A percentile compares a stretch with the other conserved stretches of the same genome.
phyloP scores from a whole-genome alignment of 1,140 invertebrate species.

The Rhagoletis zephyria region DNA sequence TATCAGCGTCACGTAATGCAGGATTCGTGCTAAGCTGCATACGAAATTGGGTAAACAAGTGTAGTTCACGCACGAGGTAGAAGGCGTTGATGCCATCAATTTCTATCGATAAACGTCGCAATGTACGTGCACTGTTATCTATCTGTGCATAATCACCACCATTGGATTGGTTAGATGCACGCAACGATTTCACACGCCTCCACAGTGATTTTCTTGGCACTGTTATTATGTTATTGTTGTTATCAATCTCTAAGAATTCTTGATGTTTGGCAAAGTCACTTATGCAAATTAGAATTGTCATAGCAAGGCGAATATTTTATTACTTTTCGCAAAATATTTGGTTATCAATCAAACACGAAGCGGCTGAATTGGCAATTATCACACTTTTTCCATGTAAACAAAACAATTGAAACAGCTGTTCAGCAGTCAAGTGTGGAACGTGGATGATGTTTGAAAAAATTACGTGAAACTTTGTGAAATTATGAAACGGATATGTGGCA shows the following conservation, averaged over 20 bases:
- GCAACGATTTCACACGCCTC: not conserved
- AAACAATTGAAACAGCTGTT: not conserved
- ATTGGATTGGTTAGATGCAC: not conserved
- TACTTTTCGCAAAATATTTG: not conserved
- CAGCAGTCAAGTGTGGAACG: slow-evolving; percentile 1
- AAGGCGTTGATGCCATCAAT: slow-evolving; percentile 66
- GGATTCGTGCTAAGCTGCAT: slow-evolving; percentile 56
- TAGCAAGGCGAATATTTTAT: not conserved
- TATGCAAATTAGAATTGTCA: slow-evolving; percentile 14
- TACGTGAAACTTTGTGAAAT: not conserved
- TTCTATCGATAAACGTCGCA: slow-evolving; percentile 57
- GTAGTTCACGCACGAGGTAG: slow-evolving; percentile 64
- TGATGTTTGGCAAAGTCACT: not conserved
- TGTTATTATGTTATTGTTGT: not conserved
- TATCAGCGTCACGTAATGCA: slow-evolving; percentile 58
- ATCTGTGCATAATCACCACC: not conserved
- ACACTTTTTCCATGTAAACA: slow-evolving; percentile 25
- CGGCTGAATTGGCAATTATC: not conserved
- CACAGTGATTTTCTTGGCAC: slow-evolving; percentile 27
- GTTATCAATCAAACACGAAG: not conserved
- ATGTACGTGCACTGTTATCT: not conserved
- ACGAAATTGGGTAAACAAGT: slow-evolving; percentile 46
- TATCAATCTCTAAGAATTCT: slow-evolving; percentile 26
- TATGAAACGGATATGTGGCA: not conserved
- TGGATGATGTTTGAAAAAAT: not conserved